phyloP scores from a whole-genome alignment of 1,140 invertebrate species.

The Halesus radiatus region DNA sequence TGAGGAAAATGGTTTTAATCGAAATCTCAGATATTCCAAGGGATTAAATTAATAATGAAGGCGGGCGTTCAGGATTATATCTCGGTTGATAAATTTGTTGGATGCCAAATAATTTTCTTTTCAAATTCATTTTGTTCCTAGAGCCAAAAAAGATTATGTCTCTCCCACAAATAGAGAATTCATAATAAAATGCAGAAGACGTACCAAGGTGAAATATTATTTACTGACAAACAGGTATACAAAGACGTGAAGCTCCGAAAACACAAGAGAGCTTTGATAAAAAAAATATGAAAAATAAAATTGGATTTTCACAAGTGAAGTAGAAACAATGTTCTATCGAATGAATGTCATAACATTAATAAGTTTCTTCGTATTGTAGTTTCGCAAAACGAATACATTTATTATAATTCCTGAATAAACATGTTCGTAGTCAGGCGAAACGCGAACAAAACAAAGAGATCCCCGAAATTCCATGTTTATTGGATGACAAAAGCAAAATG shows the following conservation, averaged over 20 bases:
- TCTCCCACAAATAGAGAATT: too few relatives aligned
- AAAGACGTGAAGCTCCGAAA: not conserved
- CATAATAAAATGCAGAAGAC: too few relatives aligned
- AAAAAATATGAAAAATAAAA: too few relatives aligned
- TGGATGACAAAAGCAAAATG: slow-evolving; percentile 32
- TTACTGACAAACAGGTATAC: too few relatives aligned
- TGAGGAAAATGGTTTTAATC: slow-evolving; percentile 27
- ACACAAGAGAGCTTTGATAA: not conserved
- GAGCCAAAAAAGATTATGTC: too few relatives aligned
- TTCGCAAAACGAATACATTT: not conserved
- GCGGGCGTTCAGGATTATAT: not conserved
- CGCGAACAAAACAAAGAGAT: slow-evolving; percentile 11
- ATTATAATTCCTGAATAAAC: slow-evolving; percentile 15
- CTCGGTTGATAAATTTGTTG: not conserved
- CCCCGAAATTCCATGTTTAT: slow-evolving; percentile 22
- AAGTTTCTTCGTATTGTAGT: not conserved
- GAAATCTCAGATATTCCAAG: not conserved
- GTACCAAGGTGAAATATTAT: too few relatives aligned
- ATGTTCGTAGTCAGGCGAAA: slow-evolving; percentile 4
- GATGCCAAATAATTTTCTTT: too few relatives aligned
- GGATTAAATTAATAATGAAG: slow-evolving; percentile 11
- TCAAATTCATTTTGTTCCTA: too few relatives aligned
- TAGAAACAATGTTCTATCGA: not conserved
- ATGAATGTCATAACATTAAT: not conserved
- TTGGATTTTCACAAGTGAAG: too few relatives aligned